These are phyloP conservation scores for Meles meles DNA, from an alignment of 2,113 vertebrate genomes.

Conservation along the genomic window DNA sequence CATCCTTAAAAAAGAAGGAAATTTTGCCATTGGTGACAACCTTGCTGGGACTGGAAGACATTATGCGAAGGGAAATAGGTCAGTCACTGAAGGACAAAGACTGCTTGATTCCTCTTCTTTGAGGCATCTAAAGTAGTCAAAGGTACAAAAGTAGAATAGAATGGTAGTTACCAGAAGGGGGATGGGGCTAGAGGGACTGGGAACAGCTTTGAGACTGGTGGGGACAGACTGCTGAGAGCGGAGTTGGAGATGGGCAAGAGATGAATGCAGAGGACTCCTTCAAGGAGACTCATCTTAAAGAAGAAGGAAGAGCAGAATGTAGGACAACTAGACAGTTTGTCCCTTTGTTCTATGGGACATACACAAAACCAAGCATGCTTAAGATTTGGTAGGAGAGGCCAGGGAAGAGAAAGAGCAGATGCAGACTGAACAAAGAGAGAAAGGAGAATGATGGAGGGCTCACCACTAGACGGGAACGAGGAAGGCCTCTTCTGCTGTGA, in stretches of 20 bases:
- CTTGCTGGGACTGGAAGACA: neutral
- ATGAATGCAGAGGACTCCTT: neutral
- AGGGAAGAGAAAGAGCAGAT: neutral
- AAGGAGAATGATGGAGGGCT: neutral
- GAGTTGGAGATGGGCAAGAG: neutral
- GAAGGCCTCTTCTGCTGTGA: neutral
- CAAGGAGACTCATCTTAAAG: neutral
- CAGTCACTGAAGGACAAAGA: neutral
- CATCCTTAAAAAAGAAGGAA: neutral
- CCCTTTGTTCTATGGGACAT: neutral
- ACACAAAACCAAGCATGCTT: neutral
- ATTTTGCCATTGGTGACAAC: neutral
- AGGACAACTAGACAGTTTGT: neutral
- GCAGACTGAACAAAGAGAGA: neutral
- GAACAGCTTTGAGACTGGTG: neutral
- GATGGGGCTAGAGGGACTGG: neutral
- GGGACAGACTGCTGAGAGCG: neutral
- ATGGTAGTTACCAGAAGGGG: neutral
- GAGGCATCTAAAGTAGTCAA: neutral
- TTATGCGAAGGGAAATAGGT: neutral
- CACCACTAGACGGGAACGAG: neutral
- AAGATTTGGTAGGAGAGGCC: neutral
- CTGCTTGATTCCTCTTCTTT: neutral
- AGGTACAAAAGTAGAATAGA: neutral
- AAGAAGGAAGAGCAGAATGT: neutral